A percentile compares a stretch with the other conserved stretches of the same genome.
Conservation (phyloP, 2,888 invertebrate genomes). For the Mycalesis mineus region DNA sequence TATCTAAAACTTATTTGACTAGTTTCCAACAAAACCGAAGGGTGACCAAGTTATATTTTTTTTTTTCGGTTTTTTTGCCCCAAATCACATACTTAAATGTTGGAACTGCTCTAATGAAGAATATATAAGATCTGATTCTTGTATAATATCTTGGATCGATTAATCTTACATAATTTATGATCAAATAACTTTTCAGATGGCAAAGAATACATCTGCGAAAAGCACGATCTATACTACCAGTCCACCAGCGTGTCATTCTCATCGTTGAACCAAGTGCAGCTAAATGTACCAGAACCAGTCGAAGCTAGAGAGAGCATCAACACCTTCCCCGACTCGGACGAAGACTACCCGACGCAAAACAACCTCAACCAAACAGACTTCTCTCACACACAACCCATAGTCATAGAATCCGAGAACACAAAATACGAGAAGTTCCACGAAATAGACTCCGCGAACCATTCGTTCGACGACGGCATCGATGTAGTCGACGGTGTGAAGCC, state of each 20-base stretch:
- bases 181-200: slow-evolving; percentile 49
- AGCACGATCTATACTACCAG: slow-evolving; percentile 68
- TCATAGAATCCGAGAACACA: slow-evolving; percentile 63
- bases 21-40: too few species aligned
- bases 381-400: slow-evolving; percentile 67
- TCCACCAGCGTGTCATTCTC: slow-evolving; percentile 66
- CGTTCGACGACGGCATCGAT: slow-evolving; percentile 66
- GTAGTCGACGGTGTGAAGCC: slow-evolving; percentile 61
- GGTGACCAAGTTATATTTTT: too few species aligned
- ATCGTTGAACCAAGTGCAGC: slow-evolving; percentile 62
- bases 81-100: too few species aligned
- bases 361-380: slow-evolving; percentile 71
- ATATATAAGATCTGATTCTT: too few species aligned
- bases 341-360: slow-evolving; percentile 68
- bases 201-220: slow-evolving; percentile 71
- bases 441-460: slow-evolving; percentile 65
- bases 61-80: too few species aligned
- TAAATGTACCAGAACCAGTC: slow-evolving; percentile 66
- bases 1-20: too few species aligned
- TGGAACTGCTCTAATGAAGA: too few species aligned
- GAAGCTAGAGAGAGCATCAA: slow-evolving; percentile 55
- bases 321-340: slow-evolving; percentile 63
- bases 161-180: too few species aligned
- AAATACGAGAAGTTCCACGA: slow-evolving; percentile 57
- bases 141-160: too few species aligned